A percentile compares a stretch with the other conserved stretches of the same genome.
Evolutionary conservation across 2,113 vertebrate genomes (phyloP).

Genomic region (Crotophaga sulcirostris): DNA sequence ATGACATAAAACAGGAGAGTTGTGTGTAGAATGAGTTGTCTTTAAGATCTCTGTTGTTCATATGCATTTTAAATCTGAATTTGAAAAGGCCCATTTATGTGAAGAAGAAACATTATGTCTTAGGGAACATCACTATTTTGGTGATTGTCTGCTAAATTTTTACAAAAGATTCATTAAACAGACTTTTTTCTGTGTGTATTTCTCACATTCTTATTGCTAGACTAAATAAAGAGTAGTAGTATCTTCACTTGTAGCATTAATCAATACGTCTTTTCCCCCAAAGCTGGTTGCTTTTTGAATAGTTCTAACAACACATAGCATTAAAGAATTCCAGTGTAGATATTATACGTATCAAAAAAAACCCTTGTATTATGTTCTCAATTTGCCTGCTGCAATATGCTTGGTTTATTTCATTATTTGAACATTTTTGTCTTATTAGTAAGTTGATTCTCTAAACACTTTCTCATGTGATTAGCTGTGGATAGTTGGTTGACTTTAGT

Average conservation of each 20-base stretch:
- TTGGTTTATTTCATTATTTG: neutral
- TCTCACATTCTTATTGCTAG: neutral
- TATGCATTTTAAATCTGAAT: neutral
- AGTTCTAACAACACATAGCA: neutral
- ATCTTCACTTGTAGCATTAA: neutral
- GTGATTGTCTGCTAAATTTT: neutral
- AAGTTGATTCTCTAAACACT: neutral
- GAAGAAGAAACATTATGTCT: neutral
- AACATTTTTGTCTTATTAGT: neutral
- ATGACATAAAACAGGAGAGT: constrained; percentile 3
- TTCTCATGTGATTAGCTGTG: neutral
- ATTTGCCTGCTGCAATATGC: neutral
- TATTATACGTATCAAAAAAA: neutral
- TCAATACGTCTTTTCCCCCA: neutral
- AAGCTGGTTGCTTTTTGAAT: neutral
- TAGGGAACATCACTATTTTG: neutral
- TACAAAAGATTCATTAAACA: neutral
- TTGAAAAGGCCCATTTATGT: neutral
- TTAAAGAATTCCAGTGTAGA: neutral
- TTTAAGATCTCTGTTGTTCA: neutral
- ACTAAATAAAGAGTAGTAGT: neutral
- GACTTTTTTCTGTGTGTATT: neutral
- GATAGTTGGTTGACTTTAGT: neutral
- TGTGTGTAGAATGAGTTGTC: neutral
- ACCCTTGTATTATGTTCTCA: neutral